Percentiles rank a stretch among this genome's conserved stretches.
phyloP scores from a whole-genome alignment of 37 sponge, comb jelly and placozoan species.

The Dysidea cf. avara region DNA sequence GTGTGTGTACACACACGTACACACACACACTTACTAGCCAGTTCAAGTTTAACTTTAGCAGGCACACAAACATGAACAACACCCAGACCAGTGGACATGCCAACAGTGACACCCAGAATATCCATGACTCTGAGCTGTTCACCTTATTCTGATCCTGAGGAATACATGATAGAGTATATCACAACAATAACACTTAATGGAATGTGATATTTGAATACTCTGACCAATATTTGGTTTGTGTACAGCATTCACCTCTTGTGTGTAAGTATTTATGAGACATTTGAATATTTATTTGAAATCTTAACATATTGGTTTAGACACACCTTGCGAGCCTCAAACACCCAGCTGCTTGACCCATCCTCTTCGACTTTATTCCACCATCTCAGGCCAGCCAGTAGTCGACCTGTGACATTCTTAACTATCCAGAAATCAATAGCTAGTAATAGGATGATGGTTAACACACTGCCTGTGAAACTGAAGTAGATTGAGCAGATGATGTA shows the following conservation, averaged over 20 bases:
- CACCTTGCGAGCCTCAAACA: constrained; percentile 89
- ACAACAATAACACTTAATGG: too few relatives aligned
- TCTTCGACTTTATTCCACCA: constrained; percentile 99
- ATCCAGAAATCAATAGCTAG: constrained; percentile 95
- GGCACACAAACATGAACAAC: constrained; percentile 74
- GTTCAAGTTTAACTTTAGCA: constrained; percentile 55
- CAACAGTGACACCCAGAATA: constrained; percentile 88
- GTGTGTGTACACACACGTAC: not conserved
- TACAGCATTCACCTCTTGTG: too few relatives aligned
- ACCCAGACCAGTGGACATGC: constrained; percentile 83
- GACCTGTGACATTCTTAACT: constrained; percentile 93
- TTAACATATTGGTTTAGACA: too few relatives aligned
- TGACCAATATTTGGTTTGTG: too few relatives aligned
- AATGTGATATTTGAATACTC: too few relatives aligned
- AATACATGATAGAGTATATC: too few relatives aligned
- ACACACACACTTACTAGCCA: constrained; percentile 76
- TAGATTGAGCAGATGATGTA: constrained; percentile 55
- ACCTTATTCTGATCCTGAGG: too few relatives aligned
- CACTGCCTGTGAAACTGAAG: constrained; percentile 49
- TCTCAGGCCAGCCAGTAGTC: constrained; percentile 89
- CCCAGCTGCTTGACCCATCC: constrained; percentile 88
- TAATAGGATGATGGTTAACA: constrained; percentile 71
- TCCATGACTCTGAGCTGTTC: constrained; percentile 53
- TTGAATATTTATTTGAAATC: too few relatives aligned
- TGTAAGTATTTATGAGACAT: too few relatives aligned